Base-by-base conservation (phyloP, 92 coral and sea anemone genomes). In the Paramuricea clavata region DNA sequence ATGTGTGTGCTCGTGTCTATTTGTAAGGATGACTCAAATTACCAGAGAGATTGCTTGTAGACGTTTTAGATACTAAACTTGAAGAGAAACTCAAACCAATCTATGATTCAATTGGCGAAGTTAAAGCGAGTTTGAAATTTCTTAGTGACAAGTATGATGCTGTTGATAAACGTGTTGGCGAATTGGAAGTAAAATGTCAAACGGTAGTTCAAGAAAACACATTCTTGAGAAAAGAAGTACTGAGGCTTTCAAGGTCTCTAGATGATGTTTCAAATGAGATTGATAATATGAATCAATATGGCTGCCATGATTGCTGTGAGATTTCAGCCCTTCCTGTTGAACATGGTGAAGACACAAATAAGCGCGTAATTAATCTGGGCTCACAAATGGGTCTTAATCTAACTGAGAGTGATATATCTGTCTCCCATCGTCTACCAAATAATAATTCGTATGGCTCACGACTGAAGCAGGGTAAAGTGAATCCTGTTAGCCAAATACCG, bases 261-360 rank as follows among this genome's bases (percentile, higher is more conserved):
- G 27, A 83, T 21, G 36, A 83, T 16, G 50, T 69, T n/a, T 43
- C 81, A 28, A 16, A 25, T 15, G 68, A 50, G 49, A 26, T 70
- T 13, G 68, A 71, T 32, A 59, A 71, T 50, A 43, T 70, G 28
- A 30, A 83, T n/a, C 82, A 84, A n/a, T 84, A 84, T 54, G 47
- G 28, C 25, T 19, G 74, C 12, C 50, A 72, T 12, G 82, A 84
- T n/a, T 84, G 88, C 80, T 50, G 69, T 39, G 74, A 72, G 31
- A 73, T 72, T 23, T 8, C 70, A 13, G 87, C 72, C 17, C 44
- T 70, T 19, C 87, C 87, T 15, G 87, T 52, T 21, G 44, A 69
- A 17, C 31, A 50, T 12, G 30, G 33, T 64, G 33, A 84, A 44
- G 23, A 73, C 43, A 77, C 83, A 6, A 77, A 77, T 31, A 17